These are phyloP conservation scores for Syncerus caffer DNA, from an alignment of 2,797 vertebrate species.

Conservation along the genomic window DNA sequence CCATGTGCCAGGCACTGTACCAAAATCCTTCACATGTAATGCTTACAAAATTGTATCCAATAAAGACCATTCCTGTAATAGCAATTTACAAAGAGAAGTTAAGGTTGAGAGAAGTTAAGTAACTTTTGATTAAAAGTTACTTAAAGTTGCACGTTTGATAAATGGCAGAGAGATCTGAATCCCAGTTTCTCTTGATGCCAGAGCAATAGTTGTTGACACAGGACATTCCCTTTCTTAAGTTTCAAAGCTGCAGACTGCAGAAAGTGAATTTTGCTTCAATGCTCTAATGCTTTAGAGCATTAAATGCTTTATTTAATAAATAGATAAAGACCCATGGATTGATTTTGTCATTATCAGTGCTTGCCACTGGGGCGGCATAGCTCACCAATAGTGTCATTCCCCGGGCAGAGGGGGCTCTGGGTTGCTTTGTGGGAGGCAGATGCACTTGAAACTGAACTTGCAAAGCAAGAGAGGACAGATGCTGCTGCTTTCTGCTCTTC, in stretches of 20 bases:
- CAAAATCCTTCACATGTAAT: neutral
- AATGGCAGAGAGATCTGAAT: neutral
- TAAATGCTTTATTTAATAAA: no score
- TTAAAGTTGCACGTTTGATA: neutral
- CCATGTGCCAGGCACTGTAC: neutral
- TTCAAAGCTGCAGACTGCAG: neutral
- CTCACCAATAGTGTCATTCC: neutral
- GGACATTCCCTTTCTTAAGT: neutral
- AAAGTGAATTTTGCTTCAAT: neutral
- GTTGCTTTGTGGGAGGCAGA: neutral
- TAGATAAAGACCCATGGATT: neutral
- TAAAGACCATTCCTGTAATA: neutral
- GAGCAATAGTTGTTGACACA: neutral
- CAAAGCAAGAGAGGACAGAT: neutral
- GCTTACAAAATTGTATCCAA: neutral
- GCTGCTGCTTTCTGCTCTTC: neutral
- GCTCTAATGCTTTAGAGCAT: no score
- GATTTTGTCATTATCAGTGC: rapidly evolving
- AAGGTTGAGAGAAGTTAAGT: neutral
- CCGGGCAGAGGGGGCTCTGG: rapidly evolving
- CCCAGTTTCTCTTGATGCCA: neutral
- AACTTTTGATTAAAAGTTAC: neutral
- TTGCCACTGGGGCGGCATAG: rapidly evolving
- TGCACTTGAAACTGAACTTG: neutral
- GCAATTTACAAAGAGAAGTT: neutral